These are phyloP conservation scores for Pyxicephalus adspersus DNA, from an alignment of 2,113 vertebrate genomes.

Conservation along the genomic window DNA sequence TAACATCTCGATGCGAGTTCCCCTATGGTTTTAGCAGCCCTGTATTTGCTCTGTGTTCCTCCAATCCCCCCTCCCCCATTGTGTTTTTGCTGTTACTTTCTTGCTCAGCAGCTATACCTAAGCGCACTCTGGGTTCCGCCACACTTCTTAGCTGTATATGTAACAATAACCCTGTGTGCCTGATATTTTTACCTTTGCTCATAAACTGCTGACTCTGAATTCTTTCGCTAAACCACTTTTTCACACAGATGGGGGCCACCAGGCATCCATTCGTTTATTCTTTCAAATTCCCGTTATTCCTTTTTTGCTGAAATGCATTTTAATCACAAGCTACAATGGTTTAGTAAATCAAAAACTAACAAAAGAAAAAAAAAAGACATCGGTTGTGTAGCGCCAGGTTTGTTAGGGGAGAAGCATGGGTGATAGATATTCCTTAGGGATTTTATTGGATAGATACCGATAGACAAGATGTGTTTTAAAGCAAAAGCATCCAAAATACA, in stretches of 20 bases:
- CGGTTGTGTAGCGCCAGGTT: neutral
- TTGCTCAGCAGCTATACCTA: constrained; percentile 8
- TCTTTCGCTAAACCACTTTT: constrained; percentile 51
- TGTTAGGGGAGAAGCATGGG: neutral
- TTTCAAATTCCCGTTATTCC: constrained; percentile 6
- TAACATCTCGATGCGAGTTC: neutral
- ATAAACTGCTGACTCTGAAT: constrained; percentile 53
- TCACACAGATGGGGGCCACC: constrained; percentile 55
- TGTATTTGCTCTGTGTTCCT: neutral
- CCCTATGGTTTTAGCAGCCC: neutral
- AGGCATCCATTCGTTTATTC: constrained; percentile 4
- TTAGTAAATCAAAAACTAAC: constrained; percentile 21
- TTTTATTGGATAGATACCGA: no score
- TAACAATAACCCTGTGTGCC: constrained; percentile 54
- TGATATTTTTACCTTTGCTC: constrained; percentile 55
- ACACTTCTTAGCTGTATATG: constrained; percentile 40
- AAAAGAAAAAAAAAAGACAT: constrained; percentile 8
- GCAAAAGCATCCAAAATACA: no score
- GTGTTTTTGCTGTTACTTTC: neutral
- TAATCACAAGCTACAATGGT: constrained; percentile 29
- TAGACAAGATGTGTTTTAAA: no score
- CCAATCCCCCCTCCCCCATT: neutral
- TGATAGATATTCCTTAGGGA: no score
- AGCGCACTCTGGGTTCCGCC: constrained; percentile 2
- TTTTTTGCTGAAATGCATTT: constrained; percentile 33